Evolutionary conservation across 2,113 vertebrate genomes (phyloP).

Genomic region (Pelodiscus sinensis): DNA sequence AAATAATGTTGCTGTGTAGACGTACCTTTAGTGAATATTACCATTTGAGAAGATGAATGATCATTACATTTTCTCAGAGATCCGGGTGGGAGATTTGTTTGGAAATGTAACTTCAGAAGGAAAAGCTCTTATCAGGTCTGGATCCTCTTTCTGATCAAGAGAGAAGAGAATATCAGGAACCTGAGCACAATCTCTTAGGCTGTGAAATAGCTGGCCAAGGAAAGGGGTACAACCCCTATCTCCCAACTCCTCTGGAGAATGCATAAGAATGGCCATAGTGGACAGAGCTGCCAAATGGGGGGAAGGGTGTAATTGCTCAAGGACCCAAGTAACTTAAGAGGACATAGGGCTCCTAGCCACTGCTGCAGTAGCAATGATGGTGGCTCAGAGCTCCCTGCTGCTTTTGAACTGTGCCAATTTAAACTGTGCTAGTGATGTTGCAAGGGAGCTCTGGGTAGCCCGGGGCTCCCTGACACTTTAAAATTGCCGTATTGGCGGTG

Average conservation of each 20-base stretch:
- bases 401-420: no score
- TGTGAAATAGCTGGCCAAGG: neutral
- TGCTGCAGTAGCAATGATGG: no score
- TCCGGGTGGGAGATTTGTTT: neutral
- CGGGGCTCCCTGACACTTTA: no score
- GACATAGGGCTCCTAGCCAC: no score
- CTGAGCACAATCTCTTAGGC: neutral
- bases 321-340: no score
- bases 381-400: no score
- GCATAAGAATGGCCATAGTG: neutral
- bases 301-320: no score
- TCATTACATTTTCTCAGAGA: neutral
- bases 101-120: neutral
- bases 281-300: no score
- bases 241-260: fast-evolving
- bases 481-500: no score
- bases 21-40: neutral
- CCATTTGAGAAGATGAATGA: neutral
- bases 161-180: neutral
- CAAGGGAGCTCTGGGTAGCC: no score
- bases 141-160: neutral
- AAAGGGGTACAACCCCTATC: neutral
- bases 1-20: no score
- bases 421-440: no score
- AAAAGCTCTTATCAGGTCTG: neutral